phyloP scores from a whole-genome alignment of 1,140 invertebrate genomes.

The Pachyrhynchus sulphureomaculatus region DNA sequence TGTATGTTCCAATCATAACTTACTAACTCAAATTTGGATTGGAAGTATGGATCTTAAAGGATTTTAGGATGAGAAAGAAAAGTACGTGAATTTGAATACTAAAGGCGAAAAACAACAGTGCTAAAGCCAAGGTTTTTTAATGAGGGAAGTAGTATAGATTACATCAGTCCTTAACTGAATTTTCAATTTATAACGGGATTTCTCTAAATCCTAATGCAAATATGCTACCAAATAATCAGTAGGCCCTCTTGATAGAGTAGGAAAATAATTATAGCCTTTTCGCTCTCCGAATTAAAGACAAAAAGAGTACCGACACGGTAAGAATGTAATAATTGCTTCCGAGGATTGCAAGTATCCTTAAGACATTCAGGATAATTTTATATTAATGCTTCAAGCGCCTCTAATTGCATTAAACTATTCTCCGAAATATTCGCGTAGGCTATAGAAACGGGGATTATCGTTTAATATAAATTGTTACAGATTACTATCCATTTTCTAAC shows the following conservation, averaged over 20 bases:
- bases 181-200: constrained; percentile 9
- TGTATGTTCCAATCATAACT: too few species aligned
- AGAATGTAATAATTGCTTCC: constrained; percentile 21
- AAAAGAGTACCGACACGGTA: constrained; percentile 4
- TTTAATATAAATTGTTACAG: constrained; percentile 13
- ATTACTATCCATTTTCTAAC: too few species aligned
- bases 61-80: too few species aligned
- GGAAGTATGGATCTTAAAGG: too few species aligned
- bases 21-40: too few species aligned
- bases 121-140: too few species aligned
- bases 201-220: constrained; percentile 21
- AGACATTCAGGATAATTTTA: constrained; percentile 10
- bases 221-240: constrained; percentile 18
- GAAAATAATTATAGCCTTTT: constrained; percentile 12
- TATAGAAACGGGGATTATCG: not conserved
- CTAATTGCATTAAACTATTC: constrained; percentile 20
- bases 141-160: not conserved
- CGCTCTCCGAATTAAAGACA: not conserved
- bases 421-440: constrained; percentile 5
- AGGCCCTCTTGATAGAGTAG: constrained; percentile 6
- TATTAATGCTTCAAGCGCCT: constrained; percentile 10
- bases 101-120: too few species aligned
- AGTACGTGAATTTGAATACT: too few species aligned
- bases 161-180: not conserved
- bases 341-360: constrained; percentile 19